Evolutionary conservation across 2,113 vertebrate species (phyloP).

Genomic region (Erythrolamprus reginae): DNA sequence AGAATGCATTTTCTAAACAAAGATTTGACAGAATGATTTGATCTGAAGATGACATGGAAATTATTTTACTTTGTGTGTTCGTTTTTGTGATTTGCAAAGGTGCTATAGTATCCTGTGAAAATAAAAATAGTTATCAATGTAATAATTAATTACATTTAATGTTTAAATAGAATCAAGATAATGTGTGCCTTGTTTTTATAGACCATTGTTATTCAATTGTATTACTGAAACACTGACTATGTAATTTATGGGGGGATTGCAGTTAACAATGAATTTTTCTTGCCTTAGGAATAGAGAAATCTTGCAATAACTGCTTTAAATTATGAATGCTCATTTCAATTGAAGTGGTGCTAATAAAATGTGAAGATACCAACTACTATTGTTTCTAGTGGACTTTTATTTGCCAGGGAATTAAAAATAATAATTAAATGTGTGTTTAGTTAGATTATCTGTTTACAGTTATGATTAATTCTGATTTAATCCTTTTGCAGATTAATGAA

Average conservation of each 20-base stretch:
- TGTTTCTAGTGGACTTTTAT: background rate
- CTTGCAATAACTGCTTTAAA: background rate
- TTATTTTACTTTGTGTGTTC: background rate
- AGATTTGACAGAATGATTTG: background rate
- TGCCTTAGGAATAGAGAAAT: background rate
- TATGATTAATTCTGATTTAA: background rate
- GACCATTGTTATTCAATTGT: background rate
- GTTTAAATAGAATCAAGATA: background rate
- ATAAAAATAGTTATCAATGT: background rate
- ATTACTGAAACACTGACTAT: background rate
- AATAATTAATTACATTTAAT: background rate
- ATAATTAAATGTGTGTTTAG: background rate
- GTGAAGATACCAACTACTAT: background rate
- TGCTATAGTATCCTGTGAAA: background rate
- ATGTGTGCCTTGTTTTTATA: background rate
- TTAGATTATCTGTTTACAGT: constrained; percentile 1
- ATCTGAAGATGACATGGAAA: background rate
- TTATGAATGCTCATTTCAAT: background rate
- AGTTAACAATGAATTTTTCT: background rate
- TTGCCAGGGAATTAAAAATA: background rate
- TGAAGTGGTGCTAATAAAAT: background rate
- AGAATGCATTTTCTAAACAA: background rate
- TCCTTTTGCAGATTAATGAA: background rate
- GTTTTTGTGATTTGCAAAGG: background rate
- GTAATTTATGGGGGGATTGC: background rate